Evolutionary conservation across 1,140 invertebrate species (phyloP).

Genomic region (Drosophila sturtevanti): DNA sequence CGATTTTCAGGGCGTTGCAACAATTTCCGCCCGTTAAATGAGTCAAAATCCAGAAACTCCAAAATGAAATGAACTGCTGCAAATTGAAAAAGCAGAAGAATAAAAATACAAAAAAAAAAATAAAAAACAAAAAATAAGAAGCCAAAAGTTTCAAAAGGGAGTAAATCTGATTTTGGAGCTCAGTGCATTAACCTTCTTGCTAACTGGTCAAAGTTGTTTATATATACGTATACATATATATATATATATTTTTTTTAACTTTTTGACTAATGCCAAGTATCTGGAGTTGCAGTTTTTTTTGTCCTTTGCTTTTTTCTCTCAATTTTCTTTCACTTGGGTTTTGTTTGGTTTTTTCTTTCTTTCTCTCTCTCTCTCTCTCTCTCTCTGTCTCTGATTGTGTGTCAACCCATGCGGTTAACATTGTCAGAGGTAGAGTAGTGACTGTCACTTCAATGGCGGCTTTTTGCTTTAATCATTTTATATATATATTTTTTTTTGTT

Average conservation of each 20-base stretch:
- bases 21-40: constrained; percentile 78
- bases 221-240: too few relatives aligned
- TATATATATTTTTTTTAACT: too few relatives aligned
- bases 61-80: constrained; percentile 56
- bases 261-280: constrained; percentile 55
- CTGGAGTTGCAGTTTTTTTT: constrained; percentile 27
- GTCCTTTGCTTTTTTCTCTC: constrained; percentile 8
- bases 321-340: too few relatives aligned
- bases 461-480: constrained; percentile 79
- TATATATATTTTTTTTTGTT: constrained; percentile 59
- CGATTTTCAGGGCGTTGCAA: constrained; percentile 81
- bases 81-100: constrained; percentile 60
- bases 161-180: constrained; percentile 30
- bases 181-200: constrained; percentile 60
- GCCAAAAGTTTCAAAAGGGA: background rate
- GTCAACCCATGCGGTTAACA: constrained; percentile 57
- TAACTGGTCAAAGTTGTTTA: constrained; percentile 38
- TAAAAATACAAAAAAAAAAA: too few relatives aligned
- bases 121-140: background rate
- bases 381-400: constrained; percentile 36
- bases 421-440: constrained; percentile 47
- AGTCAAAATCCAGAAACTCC: constrained; percentile 41
- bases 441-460: constrained; percentile 67
- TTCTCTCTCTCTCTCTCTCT: constrained; percentile 12
- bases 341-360: constrained; percentile 28